phyloP scores from a whole-genome alignment of 2,888 invertebrate genomes.

The Mylabris sibirica region DNA sequence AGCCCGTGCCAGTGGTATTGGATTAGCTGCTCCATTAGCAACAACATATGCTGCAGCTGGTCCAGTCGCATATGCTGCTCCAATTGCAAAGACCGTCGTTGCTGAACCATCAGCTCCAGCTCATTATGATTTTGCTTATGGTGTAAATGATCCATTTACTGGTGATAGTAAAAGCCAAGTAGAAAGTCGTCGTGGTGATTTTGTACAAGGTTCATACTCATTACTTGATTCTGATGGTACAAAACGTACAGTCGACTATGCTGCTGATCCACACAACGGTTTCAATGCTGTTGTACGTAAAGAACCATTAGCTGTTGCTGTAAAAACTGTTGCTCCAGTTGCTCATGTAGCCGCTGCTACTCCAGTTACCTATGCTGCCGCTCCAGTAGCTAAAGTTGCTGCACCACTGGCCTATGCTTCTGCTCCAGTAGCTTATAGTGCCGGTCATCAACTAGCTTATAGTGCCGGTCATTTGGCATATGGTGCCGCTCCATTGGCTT shows the following conservation, averaged over 20 bases:
- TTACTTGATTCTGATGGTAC: conserved; percentile 65
- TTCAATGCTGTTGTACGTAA: conserved; percentile 65
- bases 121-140: conserved; percentile 53
- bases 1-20: conserved; percentile 34
- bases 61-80: conserved; percentile 26
- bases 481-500: neutral
- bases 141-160: conserved; percentile 49
- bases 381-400: conserved; percentile 30
- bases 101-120: conserved; percentile 63
- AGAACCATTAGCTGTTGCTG: conserved; percentile 58
- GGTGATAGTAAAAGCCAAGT: conserved; percentile 65
- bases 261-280: conserved; percentile 64
- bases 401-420: conserved; percentile 11
- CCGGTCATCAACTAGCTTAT: conserved; percentile 49
- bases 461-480: conserved; percentile 37
- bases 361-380: conserved; percentile 31
- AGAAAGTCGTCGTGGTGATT: conserved; percentile 64
- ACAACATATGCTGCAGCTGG: conserved; percentile 40
- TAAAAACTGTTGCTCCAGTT: conserved; percentile 53
- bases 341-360: conserved; percentile 52
- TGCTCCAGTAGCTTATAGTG: conserved; percentile 43
- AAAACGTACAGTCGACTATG: conserved; percentile 64
- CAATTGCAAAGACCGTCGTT: conserved; percentile 45
- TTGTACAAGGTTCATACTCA: conserved; percentile 64
- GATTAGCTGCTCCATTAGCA: conserved; percentile 48